Evolutionary conservation across 92 coral and sea anemone genomes (phyloP), one percentile per base, ranked within the genome.

Genomic region (Umimayanthus chanpuru): DNA sequence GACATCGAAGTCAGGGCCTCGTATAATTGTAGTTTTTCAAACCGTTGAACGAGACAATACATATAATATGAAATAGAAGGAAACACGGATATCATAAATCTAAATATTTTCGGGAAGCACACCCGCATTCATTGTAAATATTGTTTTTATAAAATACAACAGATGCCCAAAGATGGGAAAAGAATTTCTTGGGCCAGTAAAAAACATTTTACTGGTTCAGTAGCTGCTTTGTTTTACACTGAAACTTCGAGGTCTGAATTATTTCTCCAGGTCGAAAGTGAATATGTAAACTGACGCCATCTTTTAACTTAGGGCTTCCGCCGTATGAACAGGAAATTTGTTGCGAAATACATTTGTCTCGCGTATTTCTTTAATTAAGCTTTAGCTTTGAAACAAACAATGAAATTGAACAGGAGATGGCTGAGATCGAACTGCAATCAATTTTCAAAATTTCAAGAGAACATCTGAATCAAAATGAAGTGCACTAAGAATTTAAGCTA

Each of bases 181-280:
- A 71, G 39, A 71, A 28, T 71, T 3, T 25, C 36, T 71, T 71
- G 29, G 76, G 76, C 76, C 40, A 28, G 40, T 28, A 9, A 71
- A 28, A 71, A 21, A 71, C 7, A 71, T 28, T 71, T 71, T 71
- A 71, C 39, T 6, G 76, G 38, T 29, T 71, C 76, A 26, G 8
- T 71, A 71, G 40, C 15, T 71, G 15, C 40, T 29, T 71, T 71
- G 76, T 71, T 71, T 71, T 9, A 71, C n/a, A n/a, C n/a, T n/a
- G 4, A 25, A 71, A 28, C 76, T 26, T 26, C 18, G 76, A 71
- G 18, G 76, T 29, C 39, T 71, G 76, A 25, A 9, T 71, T 28
- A 71, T 71, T 71, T 29, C 40, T 68, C 40, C 76, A 71, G 76
- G 4, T 7, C 76, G 76, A 71, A 71, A 28, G 76, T 71, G 76